Evolutionary conservation across 2,113 vertebrate genomes (phyloP), one percentile per base, ranked within the genome.

Genomic region (Turdus rufiventris): DNA sequence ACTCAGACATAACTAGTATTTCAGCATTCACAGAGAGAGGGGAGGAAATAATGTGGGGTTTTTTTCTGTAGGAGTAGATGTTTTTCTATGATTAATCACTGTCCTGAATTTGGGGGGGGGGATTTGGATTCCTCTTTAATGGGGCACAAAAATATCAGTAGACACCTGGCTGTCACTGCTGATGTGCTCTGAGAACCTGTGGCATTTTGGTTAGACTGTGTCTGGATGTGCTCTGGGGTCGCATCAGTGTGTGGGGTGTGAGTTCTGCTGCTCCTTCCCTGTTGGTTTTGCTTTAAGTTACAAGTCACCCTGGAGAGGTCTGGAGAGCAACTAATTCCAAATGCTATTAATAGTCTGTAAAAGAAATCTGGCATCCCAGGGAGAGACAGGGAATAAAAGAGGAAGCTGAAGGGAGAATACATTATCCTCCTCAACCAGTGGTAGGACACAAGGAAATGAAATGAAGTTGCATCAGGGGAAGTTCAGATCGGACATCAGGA

Each of bases 21-120:
- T 72, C 23, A 4, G 9, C 2, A 5, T 70, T 82, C 4, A 0
- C 1, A 1, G 57, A 48, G 48, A 28, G 16, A 5, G 5, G 23
- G 16, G 3, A 50, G 19, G 65, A 89, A 87, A 65, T 33, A 33
- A 9, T 10, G 63, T 40, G 38, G 38, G 38, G 40, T 14, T 71
- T 23, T 10, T 61, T 76, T 84, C 14, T 61, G 6, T 42, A 34
- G 12, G 8, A n/a, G 20, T 33, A 70, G 23, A 4, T 40, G 8
- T 42, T 82, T 70, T 71, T 38, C 24, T 53, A 1, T 65, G 18
- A 58, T 34, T 83, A 56, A 34, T 54, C 85, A 5, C 13, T 43
- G 3, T 51, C 54, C 67, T 77, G 29, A 23, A 18, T 63, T 66
- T 74, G 23, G 5, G 26, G 29, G 31, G 34, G 71, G 10, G 29